phyloP scores from a whole-genome alignment of 2,113 vertebrate species.

The Rhinoderma darwinii region DNA sequence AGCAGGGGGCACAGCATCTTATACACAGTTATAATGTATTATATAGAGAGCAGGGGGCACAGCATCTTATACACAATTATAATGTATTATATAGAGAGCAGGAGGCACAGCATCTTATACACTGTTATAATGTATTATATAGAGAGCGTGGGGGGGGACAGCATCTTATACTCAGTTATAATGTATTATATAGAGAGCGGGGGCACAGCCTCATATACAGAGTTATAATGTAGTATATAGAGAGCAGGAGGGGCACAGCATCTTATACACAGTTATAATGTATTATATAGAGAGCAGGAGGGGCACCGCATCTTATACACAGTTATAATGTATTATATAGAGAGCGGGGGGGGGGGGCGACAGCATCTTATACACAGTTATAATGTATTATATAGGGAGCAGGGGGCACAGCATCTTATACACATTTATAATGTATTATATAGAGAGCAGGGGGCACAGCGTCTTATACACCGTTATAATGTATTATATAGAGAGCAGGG shows the following conservation, averaged over 20 bases:
- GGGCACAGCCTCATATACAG: not conserved
- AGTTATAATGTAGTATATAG: not conserved
- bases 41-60: not conserved
- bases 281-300: not conserved
- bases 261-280: not conserved
- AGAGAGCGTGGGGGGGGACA: not conserved
- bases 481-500: no score
- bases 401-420: not conserved
- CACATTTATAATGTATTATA: no score
- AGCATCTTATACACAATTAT: not conserved
- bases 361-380: not conserved
- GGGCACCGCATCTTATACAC: not conserved
- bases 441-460: not conserved
- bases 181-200: not conserved
- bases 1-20: not conserved
- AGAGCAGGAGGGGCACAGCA: no score
- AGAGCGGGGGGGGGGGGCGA: not conserved
- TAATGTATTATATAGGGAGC: not conserved
- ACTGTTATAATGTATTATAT: not conserved
- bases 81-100: not conserved
- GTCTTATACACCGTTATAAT: no score
- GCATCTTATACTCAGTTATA: not conserved
- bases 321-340: not conserved
- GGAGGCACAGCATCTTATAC: not conserved
- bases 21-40: not conserved